Evolutionary conservation across 2,888 invertebrate species (phyloP).

Genomic region (Drosophila algonquin): DNA sequence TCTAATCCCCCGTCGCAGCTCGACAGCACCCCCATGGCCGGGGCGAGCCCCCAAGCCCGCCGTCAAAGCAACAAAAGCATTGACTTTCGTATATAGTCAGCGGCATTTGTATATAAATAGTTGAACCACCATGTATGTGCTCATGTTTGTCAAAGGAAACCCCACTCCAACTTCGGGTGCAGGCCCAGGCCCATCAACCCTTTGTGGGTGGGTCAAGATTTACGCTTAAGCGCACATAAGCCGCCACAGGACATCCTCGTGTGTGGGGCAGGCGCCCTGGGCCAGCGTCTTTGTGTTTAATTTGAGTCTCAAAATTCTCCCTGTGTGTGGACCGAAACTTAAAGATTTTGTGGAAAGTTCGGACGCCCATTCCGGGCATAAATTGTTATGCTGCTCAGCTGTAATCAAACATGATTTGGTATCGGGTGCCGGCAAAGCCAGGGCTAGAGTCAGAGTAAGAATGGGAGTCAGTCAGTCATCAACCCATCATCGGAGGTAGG

Average conservation of each 20-base stretch:
- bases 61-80: constrained; percentile 62
- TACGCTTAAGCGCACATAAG: constrained; percentile 77
- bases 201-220: constrained; percentile 67
- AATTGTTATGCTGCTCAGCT: constrained; percentile 74
- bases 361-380: constrained; percentile 28
- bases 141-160: constrained; percentile 63
- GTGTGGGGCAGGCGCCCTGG: constrained; percentile 37
- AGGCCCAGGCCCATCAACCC: constrained; percentile 32
- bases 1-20: not conserved
- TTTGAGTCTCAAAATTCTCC: constrained; percentile 55
- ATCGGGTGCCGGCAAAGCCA: constrained; percentile 24
- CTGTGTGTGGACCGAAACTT: constrained; percentile 38
- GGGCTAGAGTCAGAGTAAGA: constrained; percentile 8
- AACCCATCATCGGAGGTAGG: constrained; percentile 45
- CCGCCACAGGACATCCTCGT: constrained; percentile 71
- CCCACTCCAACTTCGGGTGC: constrained; percentile 17
- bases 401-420: constrained; percentile 76
- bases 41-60: constrained; percentile 45
- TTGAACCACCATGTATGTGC: constrained; percentile 44
- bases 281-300: constrained; percentile 63
- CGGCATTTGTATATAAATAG: constrained; percentile 77
- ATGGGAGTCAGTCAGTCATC: constrained; percentile 40
- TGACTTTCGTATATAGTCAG: constrained; percentile 78
- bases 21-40: constrained; percentile 9
- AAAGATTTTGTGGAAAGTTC: constrained; percentile 52